Evolutionary conservation across 2,113 vertebrate species (phyloP), one percentile per base, ranked within the genome.

Genomic region (Phalacrocorax carbo): DNA sequence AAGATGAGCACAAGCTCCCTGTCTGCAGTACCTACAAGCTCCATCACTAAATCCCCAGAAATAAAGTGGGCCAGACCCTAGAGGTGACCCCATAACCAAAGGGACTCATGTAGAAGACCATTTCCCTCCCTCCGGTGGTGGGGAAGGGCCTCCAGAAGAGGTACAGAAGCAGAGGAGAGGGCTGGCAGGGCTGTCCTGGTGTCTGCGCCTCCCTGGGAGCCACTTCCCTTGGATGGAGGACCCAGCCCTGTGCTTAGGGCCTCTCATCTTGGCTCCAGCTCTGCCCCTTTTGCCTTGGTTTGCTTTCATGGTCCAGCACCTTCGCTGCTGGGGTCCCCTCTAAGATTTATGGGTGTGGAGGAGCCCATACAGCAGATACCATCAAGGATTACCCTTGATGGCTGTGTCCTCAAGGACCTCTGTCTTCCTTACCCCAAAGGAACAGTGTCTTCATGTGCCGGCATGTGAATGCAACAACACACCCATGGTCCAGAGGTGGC

Each of bases 361-460:
- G 7, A 62, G 4, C 11, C 42, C 48, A 49, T 27, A 23, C 8
- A 82, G 71, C 42, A 71, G 15, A 62, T 2, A 16, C 7, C 9
- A 75, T 4, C 30, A 70, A 42, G 20, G 4, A n/a, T 78, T 29
- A 34, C 23, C 32, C 0, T 1, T 42, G 26, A 44, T 48, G 27
- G 2, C 16, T 3, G 11, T 17, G 11, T 57, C 29, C 34, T 65
- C 68, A 54, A 81, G 58, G 32, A 4, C 4, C 6, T 54, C 42
- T 32, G 6, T 42, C 29, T 64, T 77, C 30, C 18, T 82, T 52
- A 64, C 7, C 25, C 26, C 40, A 51, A 80, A 88, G 36, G 3
- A 14, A 44, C 9, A 46, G 40, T 2, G 8, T 15, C 21, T 90
- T 82, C 46, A 16, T 0, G 0, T 0, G 2, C 29, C 10, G 8